Percentiles rank a stretch among this genome's conserved stretches.
Conservation (phyloP, 2,113 vertebrate genomes). For the Dicerorhinus sumatrensis region DNA sequence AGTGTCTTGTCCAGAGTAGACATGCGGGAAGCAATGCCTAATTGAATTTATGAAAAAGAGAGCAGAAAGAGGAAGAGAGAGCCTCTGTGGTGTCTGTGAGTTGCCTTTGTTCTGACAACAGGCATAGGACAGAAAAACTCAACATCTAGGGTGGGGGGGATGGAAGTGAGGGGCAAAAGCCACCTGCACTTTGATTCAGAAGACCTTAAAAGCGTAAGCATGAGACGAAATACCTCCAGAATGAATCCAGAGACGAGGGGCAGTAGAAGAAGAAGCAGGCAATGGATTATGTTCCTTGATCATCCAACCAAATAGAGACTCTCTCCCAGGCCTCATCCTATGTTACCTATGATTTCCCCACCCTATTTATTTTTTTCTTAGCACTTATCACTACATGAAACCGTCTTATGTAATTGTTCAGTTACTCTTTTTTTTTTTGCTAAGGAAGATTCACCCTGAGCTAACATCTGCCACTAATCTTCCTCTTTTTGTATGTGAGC, state of each 20-base stretch:
- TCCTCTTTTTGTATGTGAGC: no score
- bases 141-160: background rate
- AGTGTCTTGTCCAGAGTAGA: background rate
- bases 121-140: background rate
- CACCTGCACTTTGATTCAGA: background rate
- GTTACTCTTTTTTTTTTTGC: background rate
- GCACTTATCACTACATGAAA: background rate
- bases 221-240: background rate
- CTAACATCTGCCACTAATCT: no score
- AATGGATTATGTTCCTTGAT: background rate
- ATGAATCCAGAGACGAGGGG: background rate
- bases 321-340: background rate
- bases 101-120: background rate
- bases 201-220: background rate
- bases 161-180: background rate
- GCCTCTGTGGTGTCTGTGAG: background rate
- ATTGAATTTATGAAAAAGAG: background rate
- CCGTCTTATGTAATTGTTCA: background rate
- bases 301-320: background rate
- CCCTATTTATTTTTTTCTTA: background rate
- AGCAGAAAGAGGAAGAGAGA: background rate
- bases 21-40: background rate
- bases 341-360: background rate
- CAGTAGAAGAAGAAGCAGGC: background rate
- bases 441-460: no score